Evolutionary conservation across 2,888 invertebrate genomes (phyloP).

Genomic region (Andrena marginata): DNA sequence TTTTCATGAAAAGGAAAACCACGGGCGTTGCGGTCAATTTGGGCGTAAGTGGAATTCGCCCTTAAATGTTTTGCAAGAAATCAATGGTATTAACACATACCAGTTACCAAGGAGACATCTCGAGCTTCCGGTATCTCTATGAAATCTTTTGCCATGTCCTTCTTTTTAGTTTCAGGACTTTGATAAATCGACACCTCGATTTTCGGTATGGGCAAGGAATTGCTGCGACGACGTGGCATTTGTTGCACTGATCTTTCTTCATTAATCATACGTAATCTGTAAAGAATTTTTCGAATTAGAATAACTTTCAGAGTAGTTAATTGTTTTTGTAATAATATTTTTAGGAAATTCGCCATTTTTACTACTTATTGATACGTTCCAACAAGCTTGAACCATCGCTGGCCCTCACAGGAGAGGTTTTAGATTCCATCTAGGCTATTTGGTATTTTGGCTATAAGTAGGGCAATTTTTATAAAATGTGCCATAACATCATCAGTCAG

Average conservation of each 20-base stretch:
- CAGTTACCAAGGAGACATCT: constrained; percentile 89
- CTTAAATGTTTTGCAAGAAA: not conserved
- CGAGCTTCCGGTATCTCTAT: constrained; percentile 92
- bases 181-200: constrained; percentile 95
- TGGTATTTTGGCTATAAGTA: too few relatives aligned
- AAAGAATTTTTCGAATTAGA: not conserved
- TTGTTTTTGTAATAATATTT: not conserved
- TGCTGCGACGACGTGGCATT: constrained; percentile 94
- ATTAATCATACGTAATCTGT: constrained; percentile 93
- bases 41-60: too few relatives aligned
- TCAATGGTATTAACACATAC: constrained; percentile 81
- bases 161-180: constrained; percentile 90
- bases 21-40: too few relatives aligned
- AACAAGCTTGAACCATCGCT: too few relatives aligned
- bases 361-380: too few relatives aligned
- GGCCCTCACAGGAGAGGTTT: too few relatives aligned
- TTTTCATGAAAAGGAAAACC: too few relatives aligned
- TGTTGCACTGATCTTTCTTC: constrained; percentile 93
- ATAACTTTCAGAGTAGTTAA: not conserved
- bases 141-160: constrained; percentile 90
- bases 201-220: constrained; percentile 97
- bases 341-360: too few relatives aligned
- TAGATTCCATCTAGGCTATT: too few relatives aligned
- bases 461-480: too few relatives aligned
- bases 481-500: too few relatives aligned